A percentile compares a stretch with the other conserved stretches of the same genome.
Conservation (phyloP, 2,113 vertebrate species). For the Ivindomyrus marchei region DNA sequence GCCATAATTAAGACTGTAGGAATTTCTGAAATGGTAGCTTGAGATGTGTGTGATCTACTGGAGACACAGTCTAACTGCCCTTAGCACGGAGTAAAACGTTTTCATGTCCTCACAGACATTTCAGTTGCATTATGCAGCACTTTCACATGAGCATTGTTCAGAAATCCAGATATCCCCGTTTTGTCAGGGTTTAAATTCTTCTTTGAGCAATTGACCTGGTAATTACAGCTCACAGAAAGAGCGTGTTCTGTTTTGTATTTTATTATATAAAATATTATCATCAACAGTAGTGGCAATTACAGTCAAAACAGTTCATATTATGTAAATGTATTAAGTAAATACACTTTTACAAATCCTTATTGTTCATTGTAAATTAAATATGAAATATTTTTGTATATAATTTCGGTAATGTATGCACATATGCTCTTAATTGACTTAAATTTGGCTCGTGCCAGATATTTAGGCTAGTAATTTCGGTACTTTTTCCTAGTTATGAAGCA, state of each 20-base stretch:
- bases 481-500: background rate
- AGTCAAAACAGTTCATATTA: background rate
- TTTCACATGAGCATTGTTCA: background rate
- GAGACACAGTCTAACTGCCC: background rate
- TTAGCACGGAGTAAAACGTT: background rate
- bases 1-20: background rate
- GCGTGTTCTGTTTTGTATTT: background rate
- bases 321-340: conserved; percentile 2
- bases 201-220: background rate
- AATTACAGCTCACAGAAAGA: background rate
- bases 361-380: background rate
- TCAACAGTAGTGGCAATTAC: background rate
- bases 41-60: background rate
- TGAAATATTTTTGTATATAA: background rate
- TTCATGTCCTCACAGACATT: background rate
- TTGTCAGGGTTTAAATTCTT: background rate
- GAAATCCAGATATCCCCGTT: background rate
- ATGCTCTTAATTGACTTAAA: background rate
- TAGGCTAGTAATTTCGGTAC: background rate
- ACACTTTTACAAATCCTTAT: background rate
- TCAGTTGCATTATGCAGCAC: background rate
- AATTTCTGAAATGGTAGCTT: background rate
- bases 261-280: conserved; percentile 8
- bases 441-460: background rate
- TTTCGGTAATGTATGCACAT: background rate